These are phyloP conservation scores for Troglohyphantes excavatus DNA, from an alignment of 2,888 invertebrate species.

Conservation along the genomic window DNA sequence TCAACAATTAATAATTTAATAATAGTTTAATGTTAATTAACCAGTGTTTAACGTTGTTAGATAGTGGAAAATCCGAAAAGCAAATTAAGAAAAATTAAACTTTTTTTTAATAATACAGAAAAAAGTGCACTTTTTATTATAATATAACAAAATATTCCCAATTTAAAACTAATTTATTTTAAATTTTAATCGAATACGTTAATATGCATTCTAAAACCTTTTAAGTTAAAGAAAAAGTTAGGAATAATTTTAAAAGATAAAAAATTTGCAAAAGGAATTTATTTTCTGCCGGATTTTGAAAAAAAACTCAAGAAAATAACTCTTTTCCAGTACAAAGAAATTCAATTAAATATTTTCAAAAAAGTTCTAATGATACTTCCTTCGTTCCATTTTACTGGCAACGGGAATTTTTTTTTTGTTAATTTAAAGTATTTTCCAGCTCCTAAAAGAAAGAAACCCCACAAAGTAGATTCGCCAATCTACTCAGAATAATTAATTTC, in stretches of 20 bases:
- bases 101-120: too few relatives aligned
- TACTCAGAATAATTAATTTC: constrained; percentile 62
- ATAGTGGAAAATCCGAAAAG: too few relatives aligned
- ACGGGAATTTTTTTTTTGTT: constrained; percentile 26
- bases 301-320: neutral
- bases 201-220: too few relatives aligned
- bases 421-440: constrained; percentile 21
- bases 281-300: neutral
- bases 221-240: neutral
- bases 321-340: constrained; percentile 23
- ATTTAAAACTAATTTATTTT: too few relatives aligned
- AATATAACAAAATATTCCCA: too few relatives aligned
- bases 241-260: neutral
- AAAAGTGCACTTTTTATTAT: too few relatives aligned
- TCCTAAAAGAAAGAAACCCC: constrained; percentile 13
- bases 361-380: constrained; percentile 39
- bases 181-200: too few relatives aligned
- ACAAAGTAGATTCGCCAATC: constrained; percentile 25
- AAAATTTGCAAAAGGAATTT: neutral
- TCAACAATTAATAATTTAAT: too few relatives aligned
- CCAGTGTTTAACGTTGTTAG: too few relatives aligned
- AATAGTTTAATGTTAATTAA: too few relatives aligned
- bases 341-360: constrained; percentile 30
- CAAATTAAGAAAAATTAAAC: too few relatives aligned
- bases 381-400: neutral